These are phyloP conservation scores for Delichon dasypus DNA, from an alignment of 2,797 vertebrate species.

Conservation along the genomic window DNA sequence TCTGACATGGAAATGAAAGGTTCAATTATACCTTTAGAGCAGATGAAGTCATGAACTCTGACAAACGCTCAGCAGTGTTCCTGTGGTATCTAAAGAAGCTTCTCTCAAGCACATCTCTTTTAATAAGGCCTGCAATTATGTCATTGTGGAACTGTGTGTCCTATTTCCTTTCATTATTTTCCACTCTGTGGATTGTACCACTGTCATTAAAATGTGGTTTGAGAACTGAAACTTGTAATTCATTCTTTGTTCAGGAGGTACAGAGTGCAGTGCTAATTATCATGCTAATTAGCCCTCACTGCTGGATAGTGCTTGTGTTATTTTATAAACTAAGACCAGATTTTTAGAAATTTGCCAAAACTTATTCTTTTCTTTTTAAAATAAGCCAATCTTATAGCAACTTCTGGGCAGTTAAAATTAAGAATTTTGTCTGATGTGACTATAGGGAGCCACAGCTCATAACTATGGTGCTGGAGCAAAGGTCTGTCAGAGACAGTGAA, in stretches of 20 bases:
- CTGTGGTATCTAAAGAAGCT: neutral
- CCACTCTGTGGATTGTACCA: neutral
- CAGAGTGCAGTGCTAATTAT: neutral
- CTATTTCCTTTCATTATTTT: neutral
- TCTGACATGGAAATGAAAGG: slow-evolving; percentile 3
- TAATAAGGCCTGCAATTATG: neutral
- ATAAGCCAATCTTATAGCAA: neutral
- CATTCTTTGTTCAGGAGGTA: neutral
- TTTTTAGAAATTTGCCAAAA: neutral
- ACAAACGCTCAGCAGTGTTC: neutral
- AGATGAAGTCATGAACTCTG: neutral
- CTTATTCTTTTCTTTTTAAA: neutral
- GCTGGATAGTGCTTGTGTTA: neutral
- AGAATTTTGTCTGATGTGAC: neutral
- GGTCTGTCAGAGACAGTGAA: neutral
- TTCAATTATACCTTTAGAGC: slow-evolving; percentile 12
- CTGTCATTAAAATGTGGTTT: neutral
- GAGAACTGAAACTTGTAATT: neutral
- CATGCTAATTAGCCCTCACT: neutral
- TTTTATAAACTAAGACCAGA: neutral
- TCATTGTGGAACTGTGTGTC: neutral
- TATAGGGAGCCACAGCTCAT: neutral
- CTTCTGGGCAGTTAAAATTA: neutral
- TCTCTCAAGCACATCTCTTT: neutral
- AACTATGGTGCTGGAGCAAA: neutral